Base-by-base conservation (phyloP, 2,888 invertebrate species). In the Pycnomerus fuliginosus region DNA sequence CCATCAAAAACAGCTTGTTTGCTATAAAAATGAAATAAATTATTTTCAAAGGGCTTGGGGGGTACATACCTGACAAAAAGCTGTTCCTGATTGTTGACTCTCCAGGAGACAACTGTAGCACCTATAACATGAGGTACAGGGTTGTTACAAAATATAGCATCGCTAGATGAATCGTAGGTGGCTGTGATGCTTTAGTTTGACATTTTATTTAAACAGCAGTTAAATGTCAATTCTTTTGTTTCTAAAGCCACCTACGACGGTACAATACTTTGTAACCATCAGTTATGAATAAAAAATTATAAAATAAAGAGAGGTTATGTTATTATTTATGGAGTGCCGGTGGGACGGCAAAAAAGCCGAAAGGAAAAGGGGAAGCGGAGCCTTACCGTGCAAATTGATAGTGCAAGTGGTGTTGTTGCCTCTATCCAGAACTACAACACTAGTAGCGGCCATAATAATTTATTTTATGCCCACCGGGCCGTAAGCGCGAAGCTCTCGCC, bases 351-450 rank as follows among this genome's bases (percentile, higher is more conserved):
- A n/a, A 2, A 25, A 5, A 2, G 15, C 11, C 11, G 11, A 2
- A 23, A 5, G 2, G 13, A 15, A n/a, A n/a, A n/a, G 22, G 17
- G 13, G n/a, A 35, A 33, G 17, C n/a, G 15, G 2, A 27, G 27
- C 7, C 85, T 83, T 78, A 94, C 94, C 94, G 78, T 93, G 93
- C 76, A 94, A 83, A 82, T 95, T 94, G 74, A 95, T 90, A 70
- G 93, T 92, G 78, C 92, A 93, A 73, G 93, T 92, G 74, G 93
- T 94, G 79, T 93, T 93, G 80, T 94, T 92, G 75, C 93, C 93
- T 75, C 94, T 84, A 78, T 94, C 92, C 71, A 91, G 82, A 70
- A 93, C 90, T 76, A 94, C 92, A 77, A 93, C 92, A 83, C 90
- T 91, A 72, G 92, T 91, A 79, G 85, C 85, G 70, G 90, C 90